These are phyloP conservation scores for Gonioctena quinquepunctata DNA, from an alignment of 1,140 invertebrate genomes.

Conservation along the genomic window DNA sequence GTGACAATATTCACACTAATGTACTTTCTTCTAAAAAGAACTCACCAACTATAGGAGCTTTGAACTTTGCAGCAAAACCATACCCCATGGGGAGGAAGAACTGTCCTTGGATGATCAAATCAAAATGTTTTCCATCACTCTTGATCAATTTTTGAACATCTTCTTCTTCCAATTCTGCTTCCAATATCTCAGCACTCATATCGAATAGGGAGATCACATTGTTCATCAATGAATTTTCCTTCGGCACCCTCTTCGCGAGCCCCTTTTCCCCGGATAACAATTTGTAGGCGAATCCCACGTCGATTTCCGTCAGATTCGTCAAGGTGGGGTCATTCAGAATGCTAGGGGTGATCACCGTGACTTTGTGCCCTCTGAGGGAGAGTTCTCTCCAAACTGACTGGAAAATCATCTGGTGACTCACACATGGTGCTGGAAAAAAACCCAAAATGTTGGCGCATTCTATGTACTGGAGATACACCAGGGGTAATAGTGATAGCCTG, in stretches of 20 bases:
- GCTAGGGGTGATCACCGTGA: conserved; percentile 21
- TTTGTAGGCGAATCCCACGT: neutral
- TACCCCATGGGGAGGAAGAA: neutral
- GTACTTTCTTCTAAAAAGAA: too few species aligned
- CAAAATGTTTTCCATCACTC: neutral
- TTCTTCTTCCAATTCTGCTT: neutral
- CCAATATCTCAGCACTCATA: neutral
- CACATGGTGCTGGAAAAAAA: neutral
- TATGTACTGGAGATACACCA: too few species aligned
- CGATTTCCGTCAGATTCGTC: conserved; percentile 27
- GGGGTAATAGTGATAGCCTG: too few species aligned
- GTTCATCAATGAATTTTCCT: neutral
- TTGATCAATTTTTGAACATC: neutral
- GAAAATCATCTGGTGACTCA: neutral
- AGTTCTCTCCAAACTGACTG: neutral
- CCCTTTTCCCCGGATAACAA: neutral
- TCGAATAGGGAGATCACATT: neutral
- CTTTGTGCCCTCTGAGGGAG: conserved; percentile 14
- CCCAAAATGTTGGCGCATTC: neutral
- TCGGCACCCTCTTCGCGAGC: neutral
- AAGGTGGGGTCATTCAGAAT: conserved; percentile 15
- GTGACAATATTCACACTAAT: too few species aligned
- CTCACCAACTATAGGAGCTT: neutral
- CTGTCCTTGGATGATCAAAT: neutral
- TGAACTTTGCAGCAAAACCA: neutral